Conservation (phyloP, 2,888 invertebrate genomes). For the Himalopsyche anomala region DNA sequence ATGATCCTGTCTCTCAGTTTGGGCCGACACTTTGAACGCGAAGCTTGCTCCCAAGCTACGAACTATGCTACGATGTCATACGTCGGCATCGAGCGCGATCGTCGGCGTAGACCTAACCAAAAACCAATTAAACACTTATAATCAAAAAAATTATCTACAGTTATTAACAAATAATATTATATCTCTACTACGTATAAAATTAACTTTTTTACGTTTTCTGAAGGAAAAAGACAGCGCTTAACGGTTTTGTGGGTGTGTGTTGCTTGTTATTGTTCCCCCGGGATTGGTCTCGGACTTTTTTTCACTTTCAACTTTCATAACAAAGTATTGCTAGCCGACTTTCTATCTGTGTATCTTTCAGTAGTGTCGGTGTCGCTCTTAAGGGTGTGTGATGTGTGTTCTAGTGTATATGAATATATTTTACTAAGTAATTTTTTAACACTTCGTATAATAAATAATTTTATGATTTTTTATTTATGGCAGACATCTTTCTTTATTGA, state of each 20-base stretch:
- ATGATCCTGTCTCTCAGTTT: conserved; percentile 61
- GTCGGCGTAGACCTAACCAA: conserved; percentile 37
- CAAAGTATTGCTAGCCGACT: conserved; percentile 36
- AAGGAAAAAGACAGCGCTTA: background rate
- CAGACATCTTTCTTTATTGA: no score
- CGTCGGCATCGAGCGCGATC: conserved; percentile 43
- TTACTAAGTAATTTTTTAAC: no score
- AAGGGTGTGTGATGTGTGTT: conserved; percentile 8
- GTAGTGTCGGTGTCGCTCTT: background rate
- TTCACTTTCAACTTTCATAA: conserved; percentile 38
- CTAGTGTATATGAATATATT: background rate
- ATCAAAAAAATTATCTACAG: background rate
- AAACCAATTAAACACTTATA: background rate
- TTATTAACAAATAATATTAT: background rate
- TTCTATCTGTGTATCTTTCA: background rate
- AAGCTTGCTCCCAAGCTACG: conserved; percentile 56
- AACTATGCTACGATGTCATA: conserved; percentile 53
- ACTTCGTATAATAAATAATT: no score
- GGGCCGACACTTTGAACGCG: conserved; percentile 62
- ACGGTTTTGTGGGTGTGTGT: conserved; percentile 28
- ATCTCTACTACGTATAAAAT: background rate
- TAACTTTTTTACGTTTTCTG: background rate
- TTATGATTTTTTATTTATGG: no score
- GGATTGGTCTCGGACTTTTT: conserved; percentile 41
- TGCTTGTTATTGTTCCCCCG: conserved; percentile 25